Evolutionary conservation across 2,888 invertebrate species (phyloP), one percentile per base, ranked within the genome.

Genomic region (Physocephala rufipes): DNA sequence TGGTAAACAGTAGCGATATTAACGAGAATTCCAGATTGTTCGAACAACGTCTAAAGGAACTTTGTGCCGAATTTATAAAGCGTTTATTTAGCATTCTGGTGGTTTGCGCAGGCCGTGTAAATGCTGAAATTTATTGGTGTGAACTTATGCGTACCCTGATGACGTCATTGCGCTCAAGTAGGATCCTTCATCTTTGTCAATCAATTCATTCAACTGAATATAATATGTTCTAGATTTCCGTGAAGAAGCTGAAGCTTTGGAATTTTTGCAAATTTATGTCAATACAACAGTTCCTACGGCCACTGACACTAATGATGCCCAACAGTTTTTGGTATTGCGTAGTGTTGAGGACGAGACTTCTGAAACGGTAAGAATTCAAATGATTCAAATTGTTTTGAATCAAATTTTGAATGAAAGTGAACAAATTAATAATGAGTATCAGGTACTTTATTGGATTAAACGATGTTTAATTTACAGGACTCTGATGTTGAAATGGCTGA

Each of bases 401-500:
- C 4, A 9, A 7, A 36, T 36, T 36, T 36, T 7, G 4, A 4
- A 36, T 36, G 4, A 36, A 9, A 36, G 36, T n/a, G n/a, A n/a
- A n/a, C n/a, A 36, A 36, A 36, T 36, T 36, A 4, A 36, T 4
- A 36, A 4, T n/a, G n/a, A 49, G 16, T n/a, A n/a, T 49, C 49
- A 49, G 49, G 12, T 3, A 3, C 16, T 49, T 49, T 49, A 49
- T 19, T 49, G 49, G 13, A 16, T 12, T n/a, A 13, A 9, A 24
- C 26, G 26, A 26, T 49, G 15, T 30, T 28, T 47, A 2, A 12
- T 67, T 62, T 61, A 2, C 62, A 68, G 87, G 90, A 90, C 76
- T 86, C 87, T 13, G 90, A 87, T 74, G 79, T 89, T 74, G 82
- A 85, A 74, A 84, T 83, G 84, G 58, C 78, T 51, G 80, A 81